phyloP scores from a whole-genome alignment of 2,888 invertebrate species.

The Abrostola tripartita region DNA sequence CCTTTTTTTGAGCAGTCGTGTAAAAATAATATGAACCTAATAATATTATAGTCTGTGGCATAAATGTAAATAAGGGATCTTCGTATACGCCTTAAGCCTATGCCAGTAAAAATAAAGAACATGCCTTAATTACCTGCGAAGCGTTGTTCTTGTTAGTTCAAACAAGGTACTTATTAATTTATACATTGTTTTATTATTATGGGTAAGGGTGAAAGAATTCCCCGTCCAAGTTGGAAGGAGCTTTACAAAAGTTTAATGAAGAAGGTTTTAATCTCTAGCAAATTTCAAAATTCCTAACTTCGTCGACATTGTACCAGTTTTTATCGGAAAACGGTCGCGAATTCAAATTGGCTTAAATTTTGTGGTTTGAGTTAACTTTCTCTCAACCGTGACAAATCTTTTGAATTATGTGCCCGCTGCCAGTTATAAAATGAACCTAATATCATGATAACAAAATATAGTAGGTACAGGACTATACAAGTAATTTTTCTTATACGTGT shows the following conservation, averaged over 20 bases:
- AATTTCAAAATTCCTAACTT: slow-evolving; percentile 40
- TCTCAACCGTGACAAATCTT: too few relatives aligned
- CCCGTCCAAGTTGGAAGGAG: slow-evolving; percentile 25
- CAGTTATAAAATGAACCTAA: too few relatives aligned
- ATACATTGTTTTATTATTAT: slow-evolving; percentile 40
- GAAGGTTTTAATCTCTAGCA: slow-evolving; percentile 43
- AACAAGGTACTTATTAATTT: slow-evolving; percentile 29
- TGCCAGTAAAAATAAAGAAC: neutral
- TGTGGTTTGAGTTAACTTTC: slow-evolving; percentile 17
- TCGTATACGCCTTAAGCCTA: too few relatives aligned
- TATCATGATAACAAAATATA: too few relatives aligned
- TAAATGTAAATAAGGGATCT: too few relatives aligned
- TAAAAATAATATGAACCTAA: too few relatives aligned
- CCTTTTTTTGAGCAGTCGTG: too few relatives aligned
- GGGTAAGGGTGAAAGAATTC: slow-evolving; percentile 29
- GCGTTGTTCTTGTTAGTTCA: slow-evolving; percentile 6
- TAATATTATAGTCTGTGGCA: too few relatives aligned
- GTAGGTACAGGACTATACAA: too few relatives aligned
- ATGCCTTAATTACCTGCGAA: neutral
- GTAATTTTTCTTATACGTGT: too few relatives aligned
- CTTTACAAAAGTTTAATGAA: slow-evolving; percentile 43
- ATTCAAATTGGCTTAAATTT: slow-evolving; percentile 31
- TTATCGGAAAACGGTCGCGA: slow-evolving; percentile 35
- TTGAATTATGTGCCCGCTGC: too few relatives aligned
- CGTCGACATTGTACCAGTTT: slow-evolving; percentile 25